Evolutionary conservation across 2,797 vertebrate species (phyloP), one percentile per base, ranked within the genome.

Genomic region (Ceyx erithaca): DNA sequence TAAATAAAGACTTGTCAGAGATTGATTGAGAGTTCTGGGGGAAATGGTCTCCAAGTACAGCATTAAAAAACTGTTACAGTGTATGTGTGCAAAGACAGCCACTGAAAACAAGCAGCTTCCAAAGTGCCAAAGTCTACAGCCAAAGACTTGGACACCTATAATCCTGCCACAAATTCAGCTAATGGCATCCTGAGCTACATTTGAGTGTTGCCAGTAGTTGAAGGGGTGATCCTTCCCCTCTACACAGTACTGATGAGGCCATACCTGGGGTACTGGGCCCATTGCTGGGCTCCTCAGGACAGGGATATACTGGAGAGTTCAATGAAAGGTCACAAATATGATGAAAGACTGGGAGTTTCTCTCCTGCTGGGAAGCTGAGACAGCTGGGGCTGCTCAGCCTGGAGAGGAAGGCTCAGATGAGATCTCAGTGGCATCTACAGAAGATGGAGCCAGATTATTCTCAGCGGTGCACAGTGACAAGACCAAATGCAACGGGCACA

Each of bases 241-340:
- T n/a, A 1, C 72, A n/a, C 52, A 59, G 57, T 64, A 11, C 35
- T 52, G 69, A 21, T 67, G 72, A 35, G 37, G 41, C 15, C 52
- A 26, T 17, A 26, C 6, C n/a, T 2, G 4, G 25, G 35, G 21
- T 20, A 15, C 25, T 14, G 19, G 4, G 19, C 13, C 30, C 25
- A 26, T 30, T 57, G 5, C 46, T 14, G 5, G 21, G 22, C 5
- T 55, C 19, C 55, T 70, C 33, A 26, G 35, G 12, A 17, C 7
- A 11, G 1, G 16, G 28, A 26, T 41, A 25, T 4, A 3, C 0
- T 1, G 51, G 20, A 72, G 2, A 25, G 5, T 30, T 45, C 66
- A 57, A 3, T 3, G 2, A 87, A 79, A 14, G 12, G 17, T 30
- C 37, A 46, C 9, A 3, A n/a, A 61, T 20, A 22, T 37, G 19